A percentile compares a stretch with the other conserved stretches of the same genome.
These are phyloP conservation scores for Montipora sp. DNA, from an alignment of 64 coral and sea anemone species.

Conservation along the genomic window DNA sequence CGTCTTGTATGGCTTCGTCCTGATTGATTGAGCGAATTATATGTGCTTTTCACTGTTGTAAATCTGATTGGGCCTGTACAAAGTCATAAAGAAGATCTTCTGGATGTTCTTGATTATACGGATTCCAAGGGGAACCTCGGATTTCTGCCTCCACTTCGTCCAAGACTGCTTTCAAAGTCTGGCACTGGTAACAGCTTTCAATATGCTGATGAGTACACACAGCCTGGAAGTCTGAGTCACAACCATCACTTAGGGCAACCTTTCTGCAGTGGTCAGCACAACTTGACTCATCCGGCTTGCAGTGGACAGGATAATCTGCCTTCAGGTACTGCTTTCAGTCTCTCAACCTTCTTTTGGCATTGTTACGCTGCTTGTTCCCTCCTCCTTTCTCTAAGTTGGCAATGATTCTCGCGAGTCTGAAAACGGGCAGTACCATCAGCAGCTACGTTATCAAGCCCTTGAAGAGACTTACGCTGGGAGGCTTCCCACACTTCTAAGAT, in stretches of 20 bases:
- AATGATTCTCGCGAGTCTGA: slow-evolving; percentile 28
- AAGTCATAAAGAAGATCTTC: slow-evolving; percentile 18
- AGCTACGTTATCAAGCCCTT: slow-evolving; percentile 46
- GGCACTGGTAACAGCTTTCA: slow-evolving; percentile 19
- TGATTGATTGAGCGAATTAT: slow-evolving; percentile 30
- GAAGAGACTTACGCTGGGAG: slow-evolving; percentile 4
- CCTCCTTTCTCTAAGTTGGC: slow-evolving; percentile 32
- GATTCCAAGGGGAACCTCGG: neutral
- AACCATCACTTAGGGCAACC: slow-evolving; percentile 32
- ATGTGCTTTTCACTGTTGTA: slow-evolving; percentile 22
- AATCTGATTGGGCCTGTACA: neutral
- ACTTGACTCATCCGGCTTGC: slow-evolving; percentile 6
- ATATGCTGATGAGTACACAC: slow-evolving; percentile 29
- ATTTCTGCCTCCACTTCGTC: slow-evolving; percentile 32
- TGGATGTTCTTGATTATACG: slow-evolving; percentile 46
- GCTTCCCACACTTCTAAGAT: neutral
- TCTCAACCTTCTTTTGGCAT: slow-evolving; percentile 31
- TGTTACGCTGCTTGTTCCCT: neutral
- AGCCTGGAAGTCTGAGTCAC: neutral
- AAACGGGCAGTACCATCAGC: slow-evolving; percentile 45
- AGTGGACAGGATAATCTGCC: slow-evolving; percentile 32
- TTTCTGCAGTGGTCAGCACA: slow-evolving; percentile 23
- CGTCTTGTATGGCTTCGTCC: slow-evolving; percentile 1
- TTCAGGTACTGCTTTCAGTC: slow-evolving; percentile 46
- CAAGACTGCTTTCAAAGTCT: slow-evolving; percentile 23